phyloP scores from a whole-genome alignment of 2,113 vertebrate genomes.

The Aspidoscelis tigris region DNA sequence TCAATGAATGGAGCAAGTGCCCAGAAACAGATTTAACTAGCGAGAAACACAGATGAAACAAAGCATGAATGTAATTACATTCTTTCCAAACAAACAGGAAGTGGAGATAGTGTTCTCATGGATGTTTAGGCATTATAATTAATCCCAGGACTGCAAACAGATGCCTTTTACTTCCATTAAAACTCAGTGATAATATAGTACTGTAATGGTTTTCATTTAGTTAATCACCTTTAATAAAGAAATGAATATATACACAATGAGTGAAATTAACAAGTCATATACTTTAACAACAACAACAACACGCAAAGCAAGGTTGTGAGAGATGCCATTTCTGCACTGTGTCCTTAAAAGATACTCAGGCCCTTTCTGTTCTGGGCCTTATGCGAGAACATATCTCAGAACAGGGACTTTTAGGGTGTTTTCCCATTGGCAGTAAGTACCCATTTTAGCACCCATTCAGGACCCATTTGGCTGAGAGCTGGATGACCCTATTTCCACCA shows the following conservation, averaged over 20 bases:
- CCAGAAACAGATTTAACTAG: conserved; percentile 64
- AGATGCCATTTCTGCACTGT: too few relatives aligned
- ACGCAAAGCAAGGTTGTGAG: too few relatives aligned
- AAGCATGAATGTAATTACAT: conserved; percentile 60
- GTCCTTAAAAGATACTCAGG: too few relatives aligned
- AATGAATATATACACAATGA: conserved; percentile 26
- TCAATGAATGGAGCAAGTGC: conserved; percentile 66
- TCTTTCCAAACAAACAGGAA: conserved; percentile 52
- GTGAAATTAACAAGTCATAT: not conserved
- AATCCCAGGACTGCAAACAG: conserved; percentile 39
- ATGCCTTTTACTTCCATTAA: conserved; percentile 34
- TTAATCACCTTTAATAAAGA: conserved; percentile 7
- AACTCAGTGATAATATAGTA: conserved; percentile 23
- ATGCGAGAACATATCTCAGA: too few relatives aligned
- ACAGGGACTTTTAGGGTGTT: too few relatives aligned
- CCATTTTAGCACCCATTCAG: too few relatives aligned
- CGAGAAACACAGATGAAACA: conserved; percentile 54
- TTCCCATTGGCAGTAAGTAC: too few relatives aligned
- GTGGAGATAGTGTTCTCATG: conserved; percentile 28
- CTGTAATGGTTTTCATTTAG: not conserved
- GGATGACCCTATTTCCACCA: too few relatives aligned
- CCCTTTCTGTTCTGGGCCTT: too few relatives aligned
- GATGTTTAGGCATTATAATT: conserved; percentile 49
- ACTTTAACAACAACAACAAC: too few relatives aligned
- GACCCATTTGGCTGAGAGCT: too few relatives aligned